Evolutionary conservation across 2,888 invertebrate genomes (phyloP).

Genomic region (Pseudoips prasinana): DNA sequence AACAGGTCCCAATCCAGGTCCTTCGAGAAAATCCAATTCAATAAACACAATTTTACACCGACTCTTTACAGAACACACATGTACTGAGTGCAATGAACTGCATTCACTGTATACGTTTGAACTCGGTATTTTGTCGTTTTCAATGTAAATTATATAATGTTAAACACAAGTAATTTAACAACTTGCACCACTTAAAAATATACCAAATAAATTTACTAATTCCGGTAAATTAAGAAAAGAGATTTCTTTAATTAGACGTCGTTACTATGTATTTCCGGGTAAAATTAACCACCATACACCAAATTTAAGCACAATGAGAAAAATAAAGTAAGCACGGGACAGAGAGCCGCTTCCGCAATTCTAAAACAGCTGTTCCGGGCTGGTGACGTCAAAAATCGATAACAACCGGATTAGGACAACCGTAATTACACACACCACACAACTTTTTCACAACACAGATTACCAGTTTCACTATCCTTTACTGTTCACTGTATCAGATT

Average conservation of each 20-base stretch:
- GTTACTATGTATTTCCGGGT: no score
- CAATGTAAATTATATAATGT: no score
- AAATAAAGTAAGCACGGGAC: constrained; percentile 16
- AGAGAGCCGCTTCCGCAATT: constrained; percentile 50
- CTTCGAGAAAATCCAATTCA: constrained; percentile 61
- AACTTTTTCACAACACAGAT: constrained; percentile 57
- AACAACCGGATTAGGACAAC: constrained; percentile 53
- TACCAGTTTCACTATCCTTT: constrained; percentile 52
- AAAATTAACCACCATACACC: neutral
- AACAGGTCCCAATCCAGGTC: constrained; percentile 56
- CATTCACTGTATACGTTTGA: constrained; percentile 17
- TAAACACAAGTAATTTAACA: no score
- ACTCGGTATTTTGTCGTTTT: neutral
- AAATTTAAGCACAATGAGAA: neutral
- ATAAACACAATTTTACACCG: constrained; percentile 46
- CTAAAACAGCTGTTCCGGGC: constrained; percentile 71
- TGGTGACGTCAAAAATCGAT: constrained; percentile 68
- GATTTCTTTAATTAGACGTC: no score
- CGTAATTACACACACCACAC: constrained; percentile 50
- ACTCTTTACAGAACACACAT: constrained; percentile 40
- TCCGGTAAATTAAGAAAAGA: no score
- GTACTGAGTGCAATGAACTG: constrained; percentile 31
- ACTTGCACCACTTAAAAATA: no score
- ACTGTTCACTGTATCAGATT: constrained; percentile 38
- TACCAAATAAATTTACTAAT: no score